Evolutionary conservation across 64 coral and sea anemone genomes (phyloP).

Genomic region (Pocillopora verrucosa): DNA sequence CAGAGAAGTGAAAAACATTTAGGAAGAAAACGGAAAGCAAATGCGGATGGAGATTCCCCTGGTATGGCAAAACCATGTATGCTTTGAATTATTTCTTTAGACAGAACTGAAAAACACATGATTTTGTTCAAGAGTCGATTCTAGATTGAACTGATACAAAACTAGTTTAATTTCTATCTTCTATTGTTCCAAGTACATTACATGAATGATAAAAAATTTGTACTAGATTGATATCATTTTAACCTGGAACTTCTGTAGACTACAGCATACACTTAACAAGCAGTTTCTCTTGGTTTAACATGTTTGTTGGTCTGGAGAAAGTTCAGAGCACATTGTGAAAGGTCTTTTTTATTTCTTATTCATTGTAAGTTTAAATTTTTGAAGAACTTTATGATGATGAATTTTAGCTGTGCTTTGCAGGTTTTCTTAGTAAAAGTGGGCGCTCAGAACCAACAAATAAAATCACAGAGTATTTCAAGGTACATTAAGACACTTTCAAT

Average conservation of each 20-base stretch:
- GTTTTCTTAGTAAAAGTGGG: conserved; percentile 34
- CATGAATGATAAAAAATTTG: no score
- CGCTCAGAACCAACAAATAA: conserved; percentile 40
- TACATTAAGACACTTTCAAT: background rate
- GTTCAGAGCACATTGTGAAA: no score
- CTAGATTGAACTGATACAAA: no score
- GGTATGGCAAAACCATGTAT: conserved; percentile 6
- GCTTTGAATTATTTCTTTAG: background rate
- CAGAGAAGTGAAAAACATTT: conserved; percentile 48
- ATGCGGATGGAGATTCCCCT: conserved; percentile 49
- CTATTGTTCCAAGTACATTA: no score
- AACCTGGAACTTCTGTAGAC: no score
- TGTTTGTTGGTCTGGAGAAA: no score
- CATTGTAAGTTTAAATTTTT: background rate
- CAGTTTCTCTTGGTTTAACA: no score
- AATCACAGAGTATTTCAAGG: conserved; percentile 75
- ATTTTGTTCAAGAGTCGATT: no score
- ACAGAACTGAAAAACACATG: no score
- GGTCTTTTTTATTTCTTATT: background rate
- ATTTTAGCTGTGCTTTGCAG: background rate
- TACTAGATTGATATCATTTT: no score
- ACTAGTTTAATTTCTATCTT: no score
- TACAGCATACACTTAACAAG: no score
- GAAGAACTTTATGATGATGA: background rate
- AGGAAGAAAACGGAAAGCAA: conserved; percentile 60